A percentile compares a stretch with the other conserved stretches of the same genome.
phyloP scores from a whole-genome alignment of 1,140 invertebrate species.

The Episyrphus balteatus region DNA sequence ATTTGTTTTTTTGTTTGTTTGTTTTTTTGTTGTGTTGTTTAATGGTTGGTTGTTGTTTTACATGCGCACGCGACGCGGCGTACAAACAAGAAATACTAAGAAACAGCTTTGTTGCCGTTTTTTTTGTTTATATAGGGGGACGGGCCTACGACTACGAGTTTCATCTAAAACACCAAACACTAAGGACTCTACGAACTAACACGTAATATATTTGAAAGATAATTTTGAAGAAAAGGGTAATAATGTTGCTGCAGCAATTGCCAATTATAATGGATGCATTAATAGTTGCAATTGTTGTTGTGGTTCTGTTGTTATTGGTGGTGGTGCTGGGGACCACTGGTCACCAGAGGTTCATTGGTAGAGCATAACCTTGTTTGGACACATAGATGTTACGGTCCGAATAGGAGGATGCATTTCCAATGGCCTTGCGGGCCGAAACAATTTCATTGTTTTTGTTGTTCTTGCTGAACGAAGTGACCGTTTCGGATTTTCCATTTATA shows the following conservation, averaged over 20 bases:
- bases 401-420: not conserved
- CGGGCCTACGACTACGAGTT: conserved; percentile 12
- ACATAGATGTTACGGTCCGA: conserved; percentile 30
- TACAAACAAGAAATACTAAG: too few species aligned
- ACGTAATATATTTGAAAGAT: conserved; percentile 23
- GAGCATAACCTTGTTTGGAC: conserved; percentile 36
- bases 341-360: conserved; percentile 37
- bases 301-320: conserved; percentile 13
- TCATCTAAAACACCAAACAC: conserved; percentile 38
- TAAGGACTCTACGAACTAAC: conserved; percentile 34
- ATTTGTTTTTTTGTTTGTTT: too few species aligned
- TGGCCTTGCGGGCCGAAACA: not conserved
- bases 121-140: too few species aligned
- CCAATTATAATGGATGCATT: conserved; percentile 11
- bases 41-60: too few species aligned
- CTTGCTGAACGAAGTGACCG: conserved; percentile 12
- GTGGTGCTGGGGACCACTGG: conserved; percentile 33
- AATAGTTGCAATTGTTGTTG: conserved; percentile 14
- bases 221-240: conserved; percentile 27
- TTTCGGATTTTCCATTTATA: conserved; percentile 25
- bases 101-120: too few species aligned
- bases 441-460: not conserved
- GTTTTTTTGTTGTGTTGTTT: too few species aligned
- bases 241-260: conserved; percentile 27
- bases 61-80: too few species aligned